A percentile compares a stretch with the other conserved stretches of the same genome.
Evolutionary conservation across 1,140 invertebrate species (phyloP).

Genomic region (Conus betulinus): DNA sequence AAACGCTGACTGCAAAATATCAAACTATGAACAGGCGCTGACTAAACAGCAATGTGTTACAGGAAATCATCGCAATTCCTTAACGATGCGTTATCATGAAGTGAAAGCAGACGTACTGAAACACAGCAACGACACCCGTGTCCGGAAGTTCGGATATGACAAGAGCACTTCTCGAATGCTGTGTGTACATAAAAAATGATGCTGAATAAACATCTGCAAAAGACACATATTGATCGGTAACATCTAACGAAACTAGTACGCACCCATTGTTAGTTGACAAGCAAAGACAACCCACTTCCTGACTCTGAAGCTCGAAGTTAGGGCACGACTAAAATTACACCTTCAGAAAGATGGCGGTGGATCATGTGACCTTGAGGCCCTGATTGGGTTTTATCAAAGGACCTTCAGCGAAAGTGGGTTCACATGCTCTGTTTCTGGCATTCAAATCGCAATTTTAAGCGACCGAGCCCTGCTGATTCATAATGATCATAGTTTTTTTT

Average conservation of each 20-base stretch:
- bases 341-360: constrained; percentile 26
- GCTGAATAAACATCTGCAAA: neutral
- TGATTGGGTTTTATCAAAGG: neutral
- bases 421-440: no score
- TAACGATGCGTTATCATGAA: no score
- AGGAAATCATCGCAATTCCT: no score
- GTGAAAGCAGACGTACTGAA: no score
- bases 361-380: constrained; percentile 35
- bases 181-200: neutral
- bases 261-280: constrained; percentile 19
- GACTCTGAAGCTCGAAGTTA: neutral
- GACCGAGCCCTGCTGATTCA: no score
- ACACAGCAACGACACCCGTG: no score
- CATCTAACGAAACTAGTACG: neutral
- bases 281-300: constrained; percentile 10
- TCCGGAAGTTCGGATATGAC: neutral
- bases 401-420: no score
- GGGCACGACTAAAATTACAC: constrained; percentile 16
- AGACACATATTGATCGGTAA: neutral
- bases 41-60: no score
- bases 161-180: neutral
- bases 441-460: no score
- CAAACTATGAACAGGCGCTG: no score
- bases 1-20: no score
- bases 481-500: no score